These are phyloP conservation scores for Euplagia quadripunctaria DNA, from an alignment of 2,888 invertebrate genomes.

Conservation along the genomic window DNA sequence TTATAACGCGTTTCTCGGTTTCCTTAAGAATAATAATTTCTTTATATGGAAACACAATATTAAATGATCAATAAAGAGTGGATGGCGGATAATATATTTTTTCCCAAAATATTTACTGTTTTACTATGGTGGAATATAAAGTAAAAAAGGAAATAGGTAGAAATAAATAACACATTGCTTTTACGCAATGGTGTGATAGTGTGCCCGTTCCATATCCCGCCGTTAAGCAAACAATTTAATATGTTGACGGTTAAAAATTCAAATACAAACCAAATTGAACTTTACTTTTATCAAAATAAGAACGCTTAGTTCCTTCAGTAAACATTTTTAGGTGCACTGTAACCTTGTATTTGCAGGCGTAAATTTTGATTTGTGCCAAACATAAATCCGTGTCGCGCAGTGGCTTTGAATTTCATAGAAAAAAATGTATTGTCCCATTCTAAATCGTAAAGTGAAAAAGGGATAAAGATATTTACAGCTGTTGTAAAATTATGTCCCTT, in stretches of 20 bases:
- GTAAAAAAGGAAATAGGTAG: neutral
- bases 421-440: conserved; percentile 40
- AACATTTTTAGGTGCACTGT: conserved; percentile 34
- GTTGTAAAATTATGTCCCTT: neutral
- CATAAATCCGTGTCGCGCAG: conserved; percentile 55
- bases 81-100: no score
- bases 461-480: neutral
- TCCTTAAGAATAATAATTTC: no score
- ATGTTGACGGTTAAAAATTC: conserved; percentile 48
- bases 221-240: conserved; percentile 59
- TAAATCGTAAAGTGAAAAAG: conserved; percentile 34
- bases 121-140: neutral
- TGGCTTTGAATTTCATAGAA: conserved; percentile 54
- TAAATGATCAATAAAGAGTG: no score
- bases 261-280: conserved; percentile 41
- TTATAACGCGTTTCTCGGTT: no score
- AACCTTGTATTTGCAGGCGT: conserved; percentile 52
- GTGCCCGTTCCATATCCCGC: conserved; percentile 51
- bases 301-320: conserved; percentile 24
- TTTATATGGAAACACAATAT: no score
- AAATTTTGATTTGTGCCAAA: conserved; percentile 61
- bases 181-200: conserved; percentile 46
- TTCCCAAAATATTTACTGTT: no score
- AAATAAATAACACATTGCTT: neutral
- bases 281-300: conserved; percentile 15